Evolutionary conservation across 2,113 vertebrate genomes (phyloP).

Genomic region (Megaceryle torquata): DNA sequence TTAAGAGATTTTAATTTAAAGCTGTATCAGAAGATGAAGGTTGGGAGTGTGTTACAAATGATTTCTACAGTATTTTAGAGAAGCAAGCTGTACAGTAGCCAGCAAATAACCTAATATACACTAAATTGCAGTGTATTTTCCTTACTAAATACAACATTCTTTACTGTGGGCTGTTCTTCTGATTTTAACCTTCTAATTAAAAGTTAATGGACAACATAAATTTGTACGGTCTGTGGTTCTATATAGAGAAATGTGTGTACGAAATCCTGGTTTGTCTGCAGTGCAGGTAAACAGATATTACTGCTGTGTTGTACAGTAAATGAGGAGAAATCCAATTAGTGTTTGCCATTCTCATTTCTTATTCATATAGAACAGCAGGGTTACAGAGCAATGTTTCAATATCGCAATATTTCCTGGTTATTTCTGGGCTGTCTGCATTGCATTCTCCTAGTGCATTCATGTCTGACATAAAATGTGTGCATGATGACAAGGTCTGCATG

Average conservation of each 20-base stretch:
- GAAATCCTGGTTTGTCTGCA: conserved; percentile 62
- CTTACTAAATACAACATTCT: neutral
- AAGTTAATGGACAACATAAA: conserved; percentile 7
- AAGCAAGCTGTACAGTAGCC: neutral
- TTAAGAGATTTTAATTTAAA: neutral
- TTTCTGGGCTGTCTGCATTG: conserved; percentile 85
- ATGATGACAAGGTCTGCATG: conserved; percentile 77
- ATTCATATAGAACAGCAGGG: conserved; percentile 82
- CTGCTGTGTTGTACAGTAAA: conserved; percentile 59
- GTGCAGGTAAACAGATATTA: conserved; percentile 63
- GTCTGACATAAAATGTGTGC: conserved; percentile 75
- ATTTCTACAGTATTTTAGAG: neutral
- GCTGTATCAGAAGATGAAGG: neutral
- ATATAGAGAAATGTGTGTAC: conserved; percentile 10
- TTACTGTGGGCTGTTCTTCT: conserved; percentile 13
- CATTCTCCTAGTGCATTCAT: conserved; percentile 69
- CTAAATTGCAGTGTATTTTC: neutral
- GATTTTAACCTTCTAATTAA: conserved; percentile 21
- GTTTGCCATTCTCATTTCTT: conserved; percentile 82
- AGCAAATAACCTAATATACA: neutral
- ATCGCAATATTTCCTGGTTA: conserved; percentile 80
- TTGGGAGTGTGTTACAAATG: neutral
- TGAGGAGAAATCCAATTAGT: conserved; percentile 60
- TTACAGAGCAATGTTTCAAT: conserved; percentile 75
- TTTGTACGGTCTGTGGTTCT: neutral